Evolutionary conservation across 1,140 invertebrate genomes (phyloP).

Genomic region (Drosophila sulfurigaster): DNA sequence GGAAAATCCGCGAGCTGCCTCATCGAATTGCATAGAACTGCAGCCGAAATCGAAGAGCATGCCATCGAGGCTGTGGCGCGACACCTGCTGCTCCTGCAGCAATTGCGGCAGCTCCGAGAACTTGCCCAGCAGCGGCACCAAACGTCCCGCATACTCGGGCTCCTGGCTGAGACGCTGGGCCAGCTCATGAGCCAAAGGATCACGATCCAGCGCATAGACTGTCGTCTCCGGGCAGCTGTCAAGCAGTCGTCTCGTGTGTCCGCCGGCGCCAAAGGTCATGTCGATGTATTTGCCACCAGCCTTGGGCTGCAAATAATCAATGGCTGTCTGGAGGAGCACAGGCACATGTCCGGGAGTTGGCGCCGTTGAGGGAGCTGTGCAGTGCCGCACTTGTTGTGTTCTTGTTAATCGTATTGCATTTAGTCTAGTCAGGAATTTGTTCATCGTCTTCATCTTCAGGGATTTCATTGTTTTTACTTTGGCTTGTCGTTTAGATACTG

Average conservation of each 20-base stretch:
- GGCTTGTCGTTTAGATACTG: constrained; percentile 86
- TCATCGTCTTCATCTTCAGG: constrained; percentile 32
- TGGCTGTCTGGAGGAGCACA: constrained; percentile 90
- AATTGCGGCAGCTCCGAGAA: constrained; percentile 94
- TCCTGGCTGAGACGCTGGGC: constrained; percentile 87
- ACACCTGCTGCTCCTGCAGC: constrained; percentile 87
- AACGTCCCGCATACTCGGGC: constrained; percentile 88
- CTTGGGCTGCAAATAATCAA: constrained; percentile 88
- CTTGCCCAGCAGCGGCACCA: constrained; percentile 92
- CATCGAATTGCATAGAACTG: constrained; percentile 97
- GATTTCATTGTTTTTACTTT: constrained; percentile 21
- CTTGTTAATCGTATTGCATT: constrained; percentile 18
- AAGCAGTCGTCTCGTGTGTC: constrained; percentile 90
- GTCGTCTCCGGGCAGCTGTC: constrained; percentile 88
- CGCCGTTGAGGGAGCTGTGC: neutral
- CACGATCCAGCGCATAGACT: constrained; percentile 94
- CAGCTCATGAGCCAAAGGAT: constrained; percentile 91
- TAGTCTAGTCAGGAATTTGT: constrained; percentile 59
- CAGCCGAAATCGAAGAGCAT: constrained; percentile 97
- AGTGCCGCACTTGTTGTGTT: constrained; percentile 14
- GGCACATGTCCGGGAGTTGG: constrained; percentile 87
- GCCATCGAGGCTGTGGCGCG: constrained; percentile 91
- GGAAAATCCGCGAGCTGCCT: constrained; percentile 93
- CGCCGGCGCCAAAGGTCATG: constrained; percentile 98
- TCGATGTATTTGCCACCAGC: constrained; percentile 90